Percentiles rank a stretch among this genome's conserved stretches.
Conservation (phyloP, 2,888 invertebrate genomes). For the Ornithoptera alexandrae region DNA sequence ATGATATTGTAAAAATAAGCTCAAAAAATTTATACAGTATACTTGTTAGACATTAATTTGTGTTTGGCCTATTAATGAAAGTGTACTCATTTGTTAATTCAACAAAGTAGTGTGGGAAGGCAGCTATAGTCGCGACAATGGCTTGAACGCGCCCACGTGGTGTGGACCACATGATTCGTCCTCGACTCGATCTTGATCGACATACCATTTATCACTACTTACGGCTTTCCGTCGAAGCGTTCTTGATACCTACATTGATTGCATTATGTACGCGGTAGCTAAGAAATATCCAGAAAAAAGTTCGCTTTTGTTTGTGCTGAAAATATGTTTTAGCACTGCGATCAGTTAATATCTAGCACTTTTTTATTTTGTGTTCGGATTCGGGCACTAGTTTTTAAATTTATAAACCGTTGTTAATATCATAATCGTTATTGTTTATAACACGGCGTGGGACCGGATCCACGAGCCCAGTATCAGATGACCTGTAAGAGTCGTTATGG, state of each 20-base stretch:
- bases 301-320: conserved; percentile 15
- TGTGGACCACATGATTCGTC: conserved; percentile 37
- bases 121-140: conserved; percentile 40
- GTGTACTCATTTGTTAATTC: conserved; percentile 38
- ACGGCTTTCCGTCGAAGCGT: conserved; percentile 38
- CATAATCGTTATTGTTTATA: too few species aligned
- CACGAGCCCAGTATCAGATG: too few species aligned
- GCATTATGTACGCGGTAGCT: conserved; percentile 41
- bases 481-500: too few species aligned
- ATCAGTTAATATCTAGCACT: conserved; percentile 24
- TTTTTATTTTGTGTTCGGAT: background rate
- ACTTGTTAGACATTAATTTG: conserved; percentile 3
- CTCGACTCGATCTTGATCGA: conserved; percentile 49
- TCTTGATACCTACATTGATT: conserved; percentile 64
- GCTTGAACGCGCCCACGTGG: conserved; percentile 41
- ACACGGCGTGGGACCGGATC: too few species aligned
- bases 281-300: conserved; percentile 25
- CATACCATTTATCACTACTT: conserved; percentile 46
- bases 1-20: too few species aligned
- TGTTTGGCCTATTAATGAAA: conserved; percentile 28
- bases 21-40: background rate
- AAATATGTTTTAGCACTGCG: conserved; percentile 17
- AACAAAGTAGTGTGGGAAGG: conserved; percentile 44
- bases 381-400: background rate
- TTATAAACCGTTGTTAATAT: too few species aligned